phyloP scores from a whole-genome alignment of 2,888 invertebrate species.

The Lasioglossum morio region DNA sequence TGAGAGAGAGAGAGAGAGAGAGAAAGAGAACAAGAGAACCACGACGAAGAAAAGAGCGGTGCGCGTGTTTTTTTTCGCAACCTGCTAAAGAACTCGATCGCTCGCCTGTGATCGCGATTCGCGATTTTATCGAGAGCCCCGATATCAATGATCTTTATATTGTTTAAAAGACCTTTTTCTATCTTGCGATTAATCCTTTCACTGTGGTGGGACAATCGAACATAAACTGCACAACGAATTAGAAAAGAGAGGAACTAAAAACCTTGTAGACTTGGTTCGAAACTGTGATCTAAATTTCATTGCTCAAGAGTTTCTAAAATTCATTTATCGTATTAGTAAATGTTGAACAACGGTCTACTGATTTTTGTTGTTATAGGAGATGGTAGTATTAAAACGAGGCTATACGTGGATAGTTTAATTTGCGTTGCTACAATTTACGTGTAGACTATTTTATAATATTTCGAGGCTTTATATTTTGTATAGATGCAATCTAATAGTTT shows the following conservation, averaged over 20 bases:
- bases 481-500: neutral
- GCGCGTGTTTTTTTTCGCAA: slow-evolving; percentile 62
- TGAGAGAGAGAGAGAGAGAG: slow-evolving; percentile 15
- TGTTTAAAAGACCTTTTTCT: neutral
- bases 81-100: slow-evolving; percentile 60
- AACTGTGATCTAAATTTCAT: neutral
- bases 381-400: neutral
- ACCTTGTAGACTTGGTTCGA: slow-evolving; percentile 1
- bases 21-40: slow-evolving; percentile 59
- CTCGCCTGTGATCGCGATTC: slow-evolving; percentile 60
- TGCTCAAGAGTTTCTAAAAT: neutral
- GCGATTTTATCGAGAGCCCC: slow-evolving; percentile 38
- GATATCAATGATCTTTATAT: neutral
- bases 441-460: neutral
- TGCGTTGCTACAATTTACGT: neutral
- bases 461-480: neutral
- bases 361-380: neutral
- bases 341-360: neutral
- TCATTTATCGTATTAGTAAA: neutral
- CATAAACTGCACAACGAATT: neutral
- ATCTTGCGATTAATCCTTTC: slow-evolving; percentile 7
- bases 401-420: neutral
- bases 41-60: slow-evolving; percentile 65
- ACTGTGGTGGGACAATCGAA: neutral
- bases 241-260: neutral